These are phyloP conservation scores for Carassius gibelio DNA, from an alignment of 2,113 vertebrate species.

Conservation along the genomic window DNA sequence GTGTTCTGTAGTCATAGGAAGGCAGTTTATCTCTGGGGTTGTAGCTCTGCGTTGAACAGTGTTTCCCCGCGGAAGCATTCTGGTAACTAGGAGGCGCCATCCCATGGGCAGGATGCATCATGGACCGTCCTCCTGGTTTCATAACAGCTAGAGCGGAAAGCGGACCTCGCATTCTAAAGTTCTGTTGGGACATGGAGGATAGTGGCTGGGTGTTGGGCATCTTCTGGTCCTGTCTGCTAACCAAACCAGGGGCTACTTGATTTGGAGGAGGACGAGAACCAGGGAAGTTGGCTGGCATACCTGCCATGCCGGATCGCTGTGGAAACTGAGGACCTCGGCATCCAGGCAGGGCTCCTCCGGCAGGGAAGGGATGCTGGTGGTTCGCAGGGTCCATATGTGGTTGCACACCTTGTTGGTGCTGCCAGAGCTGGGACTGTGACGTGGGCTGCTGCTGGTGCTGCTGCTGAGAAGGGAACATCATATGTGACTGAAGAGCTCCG, in stretches of 20 bases:
- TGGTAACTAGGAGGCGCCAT: constrained; percentile 77
- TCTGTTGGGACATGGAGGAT: constrained; percentile 69
- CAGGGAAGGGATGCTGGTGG: constrained; percentile 74
- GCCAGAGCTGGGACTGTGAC: constrained; percentile 60
- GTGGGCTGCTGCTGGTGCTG: constrained; percentile 62
- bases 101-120: constrained; percentile 72
- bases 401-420: constrained; percentile 65
- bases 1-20: constrained; percentile 70
- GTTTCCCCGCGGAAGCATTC: constrained; percentile 64
- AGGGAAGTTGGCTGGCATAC: constrained; percentile 60
- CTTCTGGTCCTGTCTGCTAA: constrained; percentile 77
- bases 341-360: constrained; percentile 55
- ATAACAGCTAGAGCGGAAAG: constrained; percentile 75
- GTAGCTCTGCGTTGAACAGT: constrained; percentile 64
- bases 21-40: constrained; percentile 65
- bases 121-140: constrained; percentile 75
- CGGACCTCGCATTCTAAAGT: constrained; percentile 70
- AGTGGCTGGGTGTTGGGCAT: constrained; percentile 68
- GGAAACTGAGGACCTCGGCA: constrained; percentile 68
- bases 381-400: constrained; percentile 73
- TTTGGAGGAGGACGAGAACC: constrained; percentile 65
- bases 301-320: constrained; percentile 66
- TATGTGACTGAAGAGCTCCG: constrained; percentile 64
- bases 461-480: constrained; percentile 69
- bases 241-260: constrained; percentile 72